Evolutionary conservation across 2,797 vertebrate species (phyloP).

Genomic region (Notamacropus eugenii): DNA sequence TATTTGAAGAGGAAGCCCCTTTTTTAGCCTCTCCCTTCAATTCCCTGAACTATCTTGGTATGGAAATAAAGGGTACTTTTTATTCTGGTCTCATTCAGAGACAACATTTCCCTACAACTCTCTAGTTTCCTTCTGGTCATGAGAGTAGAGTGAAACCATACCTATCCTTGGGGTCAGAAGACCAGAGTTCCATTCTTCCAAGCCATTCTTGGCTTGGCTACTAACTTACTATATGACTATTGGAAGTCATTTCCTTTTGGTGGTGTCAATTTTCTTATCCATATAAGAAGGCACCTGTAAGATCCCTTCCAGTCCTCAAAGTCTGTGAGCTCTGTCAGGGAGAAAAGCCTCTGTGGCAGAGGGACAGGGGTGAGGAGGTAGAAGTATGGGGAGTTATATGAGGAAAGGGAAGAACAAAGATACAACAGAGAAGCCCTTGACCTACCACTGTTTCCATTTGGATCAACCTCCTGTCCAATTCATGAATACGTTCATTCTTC

Average conservation of each 20-base stretch:
- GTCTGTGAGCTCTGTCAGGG: neutral
- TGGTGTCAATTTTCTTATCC: neutral
- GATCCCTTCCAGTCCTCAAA: neutral
- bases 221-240: neutral
- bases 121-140: neutral
- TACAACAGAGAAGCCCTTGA: neutral
- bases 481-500: conserved; percentile 91
- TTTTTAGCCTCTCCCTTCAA: neutral
- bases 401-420: neutral
- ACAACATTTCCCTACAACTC: neutral
- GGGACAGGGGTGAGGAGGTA: neutral
- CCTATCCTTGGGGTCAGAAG: neutral
- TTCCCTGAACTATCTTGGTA: neutral
- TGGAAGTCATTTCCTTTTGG: neutral
- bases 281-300: neutral
- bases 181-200: neutral
- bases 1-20: neutral
- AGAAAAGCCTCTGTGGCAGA: neutral
- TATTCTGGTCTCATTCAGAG: neutral
- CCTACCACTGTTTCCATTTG: conserved; percentile 90
- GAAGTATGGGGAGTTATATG: neutral
- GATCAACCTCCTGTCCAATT: conserved; percentile 89
- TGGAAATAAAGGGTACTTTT: neutral
- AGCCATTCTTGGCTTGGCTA: neutral
- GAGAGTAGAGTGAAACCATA: neutral